Evolutionary conservation across 2,113 vertebrate species (phyloP), one percentile per base, ranked within the genome.

Genomic region (Channa maculata): DNA sequence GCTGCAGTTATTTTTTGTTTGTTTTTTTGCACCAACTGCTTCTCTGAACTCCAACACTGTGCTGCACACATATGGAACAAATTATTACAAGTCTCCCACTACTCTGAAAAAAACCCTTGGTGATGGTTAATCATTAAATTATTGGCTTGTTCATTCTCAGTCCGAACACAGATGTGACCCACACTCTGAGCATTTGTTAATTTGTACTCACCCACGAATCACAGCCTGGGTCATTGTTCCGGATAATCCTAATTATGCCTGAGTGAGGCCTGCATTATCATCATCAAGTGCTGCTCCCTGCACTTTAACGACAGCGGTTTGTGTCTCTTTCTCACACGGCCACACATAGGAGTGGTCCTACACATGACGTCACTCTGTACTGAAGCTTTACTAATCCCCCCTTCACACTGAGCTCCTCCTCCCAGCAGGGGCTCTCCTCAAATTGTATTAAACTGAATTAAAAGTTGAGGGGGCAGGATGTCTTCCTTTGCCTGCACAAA

Each of bases 131-230:
- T 86, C 77, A 80, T 87, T 67, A 57, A 77, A 86, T 79, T 33
- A 77, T 59, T 67, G 72, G 48, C 12, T 66, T 34, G 59, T 70
- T 87, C 76, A 45, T 73, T 75, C 60, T 73, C 67, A 55, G 64
- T 59, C 75, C 70, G 79, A 51, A 64, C 77, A 46, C 82, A 77
- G 51, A 78, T 65, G 75, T 55, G 71, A 50, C 79, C 75, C 51
- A 76, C 80, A 79, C 50, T 68, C 69, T 70, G 78, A 57, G 75
- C 77, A 52, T 80, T 73, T 73, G 71, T 80, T 75, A 39, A 75
- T 84, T 80, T 85, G 78, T 89, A 89, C 89, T 93, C 89, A 92
- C 90, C 88, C 81, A 9, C 52, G 71, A 73, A 88, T 82, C 86
- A 44, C 54, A 79, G 77, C 52, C 65, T 62, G 72, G 81, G 65